Evolutionary conservation across 2,113 vertebrate species (phyloP), one percentile per base, ranked within the genome.

Genomic region (Osmerus mordax): DNA sequence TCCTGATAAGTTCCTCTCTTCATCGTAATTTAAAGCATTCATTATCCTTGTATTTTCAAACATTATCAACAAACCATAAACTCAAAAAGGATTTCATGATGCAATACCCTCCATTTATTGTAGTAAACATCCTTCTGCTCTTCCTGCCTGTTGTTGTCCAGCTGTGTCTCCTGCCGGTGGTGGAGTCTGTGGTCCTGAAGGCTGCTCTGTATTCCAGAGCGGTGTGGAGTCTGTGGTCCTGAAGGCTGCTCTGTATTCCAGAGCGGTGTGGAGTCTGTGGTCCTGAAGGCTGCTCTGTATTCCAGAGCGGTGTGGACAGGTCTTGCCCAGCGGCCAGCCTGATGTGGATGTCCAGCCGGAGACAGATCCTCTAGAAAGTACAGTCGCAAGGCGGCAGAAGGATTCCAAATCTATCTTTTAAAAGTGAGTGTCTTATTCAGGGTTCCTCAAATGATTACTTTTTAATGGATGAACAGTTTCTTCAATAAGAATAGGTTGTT

Each of bases 321-420:
- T 80, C 65, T 18, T 75, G 67, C 79, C 72, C 77, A 41, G 12
- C 4, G 16, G 53, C 67, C 64, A 66, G 36, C 63, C 63, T 13
- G 60, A 15, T 67, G 51, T 16, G 51, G 53, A 28, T 56, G 28
- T 52, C 72, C 61, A 69, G 32, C 28, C 29, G 56, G 32, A 75
- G 68, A 72, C 76, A 75, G 60, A 71, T 59, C 72, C 19, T 62
- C 16, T 15, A 66, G 59, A 51, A 62, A 21, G 41, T 65, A 69
- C 41, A 56, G 54, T 76, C 68, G 58, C 23, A 52, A 52, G 16
- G 54, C 36, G n/a, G 53, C 23, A 64, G 51, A 65, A 52, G 36
- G 29, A 32, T 53, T 47, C 23, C 14, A 19, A 18, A 25, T 23
- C 13, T 1, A 28, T 9, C 65, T 18, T 21, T 54, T 5, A 7